These are phyloP conservation scores for Folsomia manolachei DNA, from an alignment of 2,888 invertebrate species.

Conservation along the genomic window DNA sequence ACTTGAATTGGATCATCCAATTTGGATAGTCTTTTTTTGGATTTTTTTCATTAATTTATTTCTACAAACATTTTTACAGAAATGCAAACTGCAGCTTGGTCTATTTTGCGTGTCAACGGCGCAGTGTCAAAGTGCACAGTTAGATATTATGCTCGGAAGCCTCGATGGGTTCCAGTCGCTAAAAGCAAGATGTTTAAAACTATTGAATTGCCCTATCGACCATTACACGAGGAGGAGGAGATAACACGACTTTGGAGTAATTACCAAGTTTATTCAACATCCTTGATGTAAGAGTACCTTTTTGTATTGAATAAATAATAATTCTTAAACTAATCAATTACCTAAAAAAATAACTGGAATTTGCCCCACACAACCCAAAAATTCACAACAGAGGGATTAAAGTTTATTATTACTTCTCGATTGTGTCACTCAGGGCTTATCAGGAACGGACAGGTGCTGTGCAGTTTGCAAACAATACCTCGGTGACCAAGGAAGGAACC, in stretches of 20 bases:
- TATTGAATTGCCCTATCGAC: constrained; percentile 61
- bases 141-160: constrained; percentile 63
- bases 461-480: constrained; percentile 60
- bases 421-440: constrained; percentile 32
- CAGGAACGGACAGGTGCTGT: constrained; percentile 63
- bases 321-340: too few species aligned
- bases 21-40: too few species aligned
- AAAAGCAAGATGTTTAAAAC: constrained; percentile 74
- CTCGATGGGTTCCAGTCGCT: constrained; percentile 74
- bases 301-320: not conserved
- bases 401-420: not conserved
- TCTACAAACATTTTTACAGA: too few species aligned
- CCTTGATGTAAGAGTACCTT: constrained; percentile 59
- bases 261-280: constrained; percentile 62
- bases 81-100: not conserved
- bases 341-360: not conserved
- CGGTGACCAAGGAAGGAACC: constrained; percentile 72
- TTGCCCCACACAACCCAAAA: too few species aligned
- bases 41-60: too few species aligned
- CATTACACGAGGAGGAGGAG: constrained; percentile 66
- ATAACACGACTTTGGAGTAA: constrained; percentile 66
- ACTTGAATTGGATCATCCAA: too few species aligned
- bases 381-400: not conserved
- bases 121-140: constrained; percentile 13
- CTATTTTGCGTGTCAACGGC: not conserved